Evolutionary conservation across 2,888 invertebrate genomes (phyloP).

Genomic region (Epinotia ramella): DNA sequence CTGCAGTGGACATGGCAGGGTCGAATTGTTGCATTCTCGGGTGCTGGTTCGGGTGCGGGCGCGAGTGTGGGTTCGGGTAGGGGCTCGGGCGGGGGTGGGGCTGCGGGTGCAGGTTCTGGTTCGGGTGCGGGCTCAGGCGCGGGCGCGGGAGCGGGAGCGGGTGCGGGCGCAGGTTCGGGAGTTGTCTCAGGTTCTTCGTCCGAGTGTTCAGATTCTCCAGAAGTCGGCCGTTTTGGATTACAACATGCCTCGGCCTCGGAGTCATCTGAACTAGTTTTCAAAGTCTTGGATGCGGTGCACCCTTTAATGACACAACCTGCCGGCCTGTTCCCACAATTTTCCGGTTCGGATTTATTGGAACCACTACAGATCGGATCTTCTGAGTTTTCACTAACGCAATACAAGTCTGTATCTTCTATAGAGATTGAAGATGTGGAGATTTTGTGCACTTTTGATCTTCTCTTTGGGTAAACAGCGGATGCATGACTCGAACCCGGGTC

Average conservation of each 20-base stretch:
- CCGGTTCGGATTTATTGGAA: not conserved
- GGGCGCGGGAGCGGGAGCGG: not conserved
- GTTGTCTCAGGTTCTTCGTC: not conserved
- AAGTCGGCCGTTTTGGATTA: too few species aligned
- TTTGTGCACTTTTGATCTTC: not conserved
- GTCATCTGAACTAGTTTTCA: not conserved
- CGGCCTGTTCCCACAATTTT: not conserved
- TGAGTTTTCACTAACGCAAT: not conserved
- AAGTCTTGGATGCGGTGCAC: not conserved
- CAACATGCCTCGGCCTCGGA: not conserved
- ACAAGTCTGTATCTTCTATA: not conserved
- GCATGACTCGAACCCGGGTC: not conserved
- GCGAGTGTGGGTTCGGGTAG: not conserved
- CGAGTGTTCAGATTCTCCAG: not conserved
- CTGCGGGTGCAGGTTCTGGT: not conserved
- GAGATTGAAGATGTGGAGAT: not conserved
- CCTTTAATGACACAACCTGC: not conserved
- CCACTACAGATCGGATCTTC: too few species aligned
- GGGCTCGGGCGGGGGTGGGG: too few species aligned
- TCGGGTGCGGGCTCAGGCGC: not conserved
- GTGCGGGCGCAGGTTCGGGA: not conserved
- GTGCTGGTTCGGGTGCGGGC: not conserved
- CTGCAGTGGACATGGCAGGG: not conserved
- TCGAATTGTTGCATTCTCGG: not conserved
- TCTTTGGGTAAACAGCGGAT: not conserved